phyloP scores from a whole-genome alignment of 2,113 vertebrate genomes.

The Strix uralensis region DNA sequence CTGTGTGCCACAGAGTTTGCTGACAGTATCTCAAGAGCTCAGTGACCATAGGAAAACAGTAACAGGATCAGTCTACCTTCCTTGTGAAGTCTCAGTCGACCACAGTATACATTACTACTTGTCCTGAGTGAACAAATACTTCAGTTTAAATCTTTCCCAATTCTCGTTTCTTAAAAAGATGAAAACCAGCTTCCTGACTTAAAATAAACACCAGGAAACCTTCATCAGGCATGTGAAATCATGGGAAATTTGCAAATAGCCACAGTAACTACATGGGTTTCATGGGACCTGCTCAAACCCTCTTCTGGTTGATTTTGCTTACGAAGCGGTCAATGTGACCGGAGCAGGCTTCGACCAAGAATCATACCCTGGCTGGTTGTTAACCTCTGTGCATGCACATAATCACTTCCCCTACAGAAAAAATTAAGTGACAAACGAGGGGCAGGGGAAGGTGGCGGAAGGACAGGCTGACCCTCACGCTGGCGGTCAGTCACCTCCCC shows the following conservation, averaged over 20 bases:
- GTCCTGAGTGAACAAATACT: not conserved
- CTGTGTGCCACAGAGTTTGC: not conserved
- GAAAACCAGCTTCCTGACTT: not conserved
- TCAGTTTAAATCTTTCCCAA: not conserved
- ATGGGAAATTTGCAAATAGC: not conserved
- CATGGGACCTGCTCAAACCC: not conserved
- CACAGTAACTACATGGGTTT: rapidly evolving
- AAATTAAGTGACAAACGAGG: rapidly evolving
- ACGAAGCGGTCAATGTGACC: rapidly evolving
- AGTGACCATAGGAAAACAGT: not conserved
- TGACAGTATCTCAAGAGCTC: not conserved
- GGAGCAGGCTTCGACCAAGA: not conserved
- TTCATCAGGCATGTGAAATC: not conserved
- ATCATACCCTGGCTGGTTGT: not conserved
- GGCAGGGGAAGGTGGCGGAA: not conserved
- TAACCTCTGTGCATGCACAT: not conserved
- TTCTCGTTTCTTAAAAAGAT: not conserved
- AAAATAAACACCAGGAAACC: not conserved
- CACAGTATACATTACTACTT: not conserved
- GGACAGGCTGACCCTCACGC: rapidly evolving
- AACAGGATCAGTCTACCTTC: not conserved
- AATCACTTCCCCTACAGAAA: not conserved
- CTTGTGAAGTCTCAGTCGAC: not conserved
- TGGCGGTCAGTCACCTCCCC: not conserved
- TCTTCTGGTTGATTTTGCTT: not conserved